Evolutionary conservation across 2,113 vertebrate genomes (phyloP).

Genomic region (Aviceda subcristata): DNA sequence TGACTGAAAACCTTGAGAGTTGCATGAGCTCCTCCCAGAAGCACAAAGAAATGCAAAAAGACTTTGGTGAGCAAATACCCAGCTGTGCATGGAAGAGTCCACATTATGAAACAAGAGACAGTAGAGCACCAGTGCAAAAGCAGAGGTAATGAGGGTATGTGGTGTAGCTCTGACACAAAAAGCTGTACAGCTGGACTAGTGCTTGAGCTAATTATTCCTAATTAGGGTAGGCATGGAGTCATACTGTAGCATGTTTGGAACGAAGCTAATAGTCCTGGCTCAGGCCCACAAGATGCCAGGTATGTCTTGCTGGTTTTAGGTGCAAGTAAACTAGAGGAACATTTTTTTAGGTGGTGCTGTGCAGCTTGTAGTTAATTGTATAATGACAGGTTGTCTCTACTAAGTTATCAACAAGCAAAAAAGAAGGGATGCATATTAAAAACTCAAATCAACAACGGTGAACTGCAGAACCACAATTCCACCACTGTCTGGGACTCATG

Average conservation of each 20-base stretch:
- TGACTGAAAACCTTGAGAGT: background rate
- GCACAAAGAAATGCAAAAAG: background rate
- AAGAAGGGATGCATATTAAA: background rate
- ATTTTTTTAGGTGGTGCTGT: background rate
- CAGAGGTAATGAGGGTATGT: background rate
- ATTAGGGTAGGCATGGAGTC: background rate
- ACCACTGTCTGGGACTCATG: background rate
- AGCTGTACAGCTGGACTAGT: background rate
- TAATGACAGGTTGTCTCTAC: background rate
- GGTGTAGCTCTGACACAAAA: background rate
- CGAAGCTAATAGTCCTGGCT: background rate
- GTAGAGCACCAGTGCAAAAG: background rate
- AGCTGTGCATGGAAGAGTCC: background rate
- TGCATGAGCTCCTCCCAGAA: background rate
- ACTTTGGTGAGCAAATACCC: background rate
- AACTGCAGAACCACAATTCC: background rate
- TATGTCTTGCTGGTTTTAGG: background rate
- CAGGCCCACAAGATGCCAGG: background rate
- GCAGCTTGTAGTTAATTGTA: background rate
- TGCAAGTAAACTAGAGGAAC: background rate
- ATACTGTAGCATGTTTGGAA: accelerated
- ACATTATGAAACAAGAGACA: accelerated
- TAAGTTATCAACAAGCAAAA: background rate
- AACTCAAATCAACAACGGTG: accelerated
- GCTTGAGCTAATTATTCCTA: background rate